phyloP scores from a whole-genome alignment of 2,113 vertebrate genomes.

The Dipodomys stephensi region DNA sequence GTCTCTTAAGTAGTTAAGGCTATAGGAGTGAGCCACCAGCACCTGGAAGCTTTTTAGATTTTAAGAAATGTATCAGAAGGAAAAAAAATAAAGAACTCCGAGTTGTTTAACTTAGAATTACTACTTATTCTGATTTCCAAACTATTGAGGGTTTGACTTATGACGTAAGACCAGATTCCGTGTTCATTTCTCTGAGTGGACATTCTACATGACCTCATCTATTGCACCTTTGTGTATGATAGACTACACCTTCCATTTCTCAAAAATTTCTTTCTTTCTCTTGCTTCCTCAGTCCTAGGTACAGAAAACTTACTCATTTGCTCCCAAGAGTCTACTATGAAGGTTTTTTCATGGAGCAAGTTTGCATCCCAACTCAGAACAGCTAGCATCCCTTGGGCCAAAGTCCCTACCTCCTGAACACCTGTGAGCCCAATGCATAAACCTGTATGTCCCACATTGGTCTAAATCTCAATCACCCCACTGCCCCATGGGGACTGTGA shows the following conservation, averaged over 20 bases:
- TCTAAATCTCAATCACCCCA: background rate
- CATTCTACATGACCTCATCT: background rate
- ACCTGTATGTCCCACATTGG: background rate
- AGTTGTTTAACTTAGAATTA: background rate
- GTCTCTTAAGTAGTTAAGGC: too few relatives aligned
- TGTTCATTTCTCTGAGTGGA: constrained; percentile 19
- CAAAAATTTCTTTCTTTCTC: background rate
- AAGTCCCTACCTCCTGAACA: background rate
- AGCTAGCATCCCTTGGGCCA: background rate
- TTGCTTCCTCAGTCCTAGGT: background rate
- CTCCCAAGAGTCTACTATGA: background rate
- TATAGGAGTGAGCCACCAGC: too few relatives aligned
- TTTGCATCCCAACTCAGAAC: background rate
- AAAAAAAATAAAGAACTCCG: background rate
- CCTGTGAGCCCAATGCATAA: background rate
- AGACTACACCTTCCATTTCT: background rate
- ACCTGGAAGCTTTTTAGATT: too few relatives aligned
- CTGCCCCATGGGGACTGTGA: background rate
- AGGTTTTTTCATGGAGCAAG: background rate
- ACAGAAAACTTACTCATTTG: background rate
- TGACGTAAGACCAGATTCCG: background rate
- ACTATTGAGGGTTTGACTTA: background rate
- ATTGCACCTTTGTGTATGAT: background rate
- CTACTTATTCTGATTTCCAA: background rate
- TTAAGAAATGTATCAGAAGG: background rate